phyloP scores from a whole-genome alignment of 2,797 vertebrate genomes.

The Gallirallus australis region DNA sequence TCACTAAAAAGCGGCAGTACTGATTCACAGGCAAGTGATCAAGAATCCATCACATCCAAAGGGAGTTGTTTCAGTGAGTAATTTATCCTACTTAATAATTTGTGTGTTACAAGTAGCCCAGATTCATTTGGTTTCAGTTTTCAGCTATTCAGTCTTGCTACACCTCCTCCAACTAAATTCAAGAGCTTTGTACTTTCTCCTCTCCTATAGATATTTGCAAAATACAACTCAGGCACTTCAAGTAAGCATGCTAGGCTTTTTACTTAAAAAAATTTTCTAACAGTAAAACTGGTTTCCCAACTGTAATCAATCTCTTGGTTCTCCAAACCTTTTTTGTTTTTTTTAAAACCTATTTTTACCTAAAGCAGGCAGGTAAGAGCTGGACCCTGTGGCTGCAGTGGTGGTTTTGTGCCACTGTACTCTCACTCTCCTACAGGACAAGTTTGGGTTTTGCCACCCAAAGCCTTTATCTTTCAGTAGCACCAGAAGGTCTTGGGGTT shows the following conservation, averaged over 20 bases:
- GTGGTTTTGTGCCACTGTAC: neutral
- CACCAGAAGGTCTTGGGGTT: neutral
- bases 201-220: neutral
- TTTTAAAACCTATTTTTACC: neutral
- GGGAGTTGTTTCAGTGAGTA: neutral
- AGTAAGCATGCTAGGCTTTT: neutral
- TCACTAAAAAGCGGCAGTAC: neutral
- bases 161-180: neutral
- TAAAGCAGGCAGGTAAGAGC: neutral
- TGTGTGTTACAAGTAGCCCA: conserved; percentile 5
- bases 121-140: conserved; percentile 30
- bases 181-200: neutral
- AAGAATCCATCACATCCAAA: neutral
- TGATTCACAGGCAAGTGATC: neutral
- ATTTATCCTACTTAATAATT: conserved; percentile 36
- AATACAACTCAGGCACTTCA: neutral
- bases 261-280: neutral
- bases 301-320: neutral
- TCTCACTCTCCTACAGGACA: neutral
- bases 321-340: neutral
- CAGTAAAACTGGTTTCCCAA: conserved; percentile 7
- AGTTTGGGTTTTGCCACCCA: neutral
- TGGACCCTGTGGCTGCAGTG: neutral
- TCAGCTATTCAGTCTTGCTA: neutral
- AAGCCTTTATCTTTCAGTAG: neutral